A percentile compares a stretch with the other conserved stretches of the same genome.
Evolutionary conservation across 2,888 invertebrate genomes (phyloP).

Genomic region (Leptodirus hochenwartii): DNA sequence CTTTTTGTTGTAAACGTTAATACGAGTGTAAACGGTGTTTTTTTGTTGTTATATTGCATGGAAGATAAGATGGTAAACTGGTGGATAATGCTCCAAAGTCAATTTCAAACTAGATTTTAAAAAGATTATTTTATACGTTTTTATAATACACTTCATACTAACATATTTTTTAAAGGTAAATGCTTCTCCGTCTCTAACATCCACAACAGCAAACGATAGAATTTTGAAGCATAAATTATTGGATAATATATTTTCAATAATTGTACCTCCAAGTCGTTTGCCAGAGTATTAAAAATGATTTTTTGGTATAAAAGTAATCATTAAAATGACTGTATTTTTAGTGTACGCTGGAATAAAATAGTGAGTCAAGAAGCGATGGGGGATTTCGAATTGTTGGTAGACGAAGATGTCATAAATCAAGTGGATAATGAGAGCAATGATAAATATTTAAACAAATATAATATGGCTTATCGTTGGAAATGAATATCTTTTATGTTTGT

Average conservation of each 20-base stretch:
- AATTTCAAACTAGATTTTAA: too few relatives aligned
- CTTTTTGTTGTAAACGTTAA: background rate
- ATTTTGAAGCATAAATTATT: constrained; percentile 87
- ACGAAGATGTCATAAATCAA: constrained; percentile 59
- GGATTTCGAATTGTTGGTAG: constrained; percentile 68
- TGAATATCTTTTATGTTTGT: constrained; percentile 10
- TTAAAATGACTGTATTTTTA: constrained; percentile 17
- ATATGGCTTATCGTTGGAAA: constrained; percentile 19
- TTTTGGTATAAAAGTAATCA: too few relatives aligned
- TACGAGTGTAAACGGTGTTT: background rate
- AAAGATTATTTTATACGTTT: too few relatives aligned
- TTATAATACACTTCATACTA: background rate
- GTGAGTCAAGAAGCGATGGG: constrained; percentile 57
- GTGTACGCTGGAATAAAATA: constrained; percentile 72
- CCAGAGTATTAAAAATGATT: constrained; percentile 47
- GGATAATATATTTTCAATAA: constrained; percentile 80
- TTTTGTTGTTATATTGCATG: too few relatives aligned
- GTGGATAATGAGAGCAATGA: constrained; percentile 24
- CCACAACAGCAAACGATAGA: constrained; percentile 86
- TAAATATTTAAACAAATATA: constrained; percentile 12
- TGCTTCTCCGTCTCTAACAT: constrained; percentile 84
- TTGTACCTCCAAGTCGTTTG: constrained; percentile 71
- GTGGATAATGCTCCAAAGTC: too few relatives aligned
- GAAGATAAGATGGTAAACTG: background rate
- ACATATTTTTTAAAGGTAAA: constrained; percentile 43